Evolutionary conservation across 2,888 invertebrate species (phyloP).

Genomic region (Pollenia amentaria): DNA sequence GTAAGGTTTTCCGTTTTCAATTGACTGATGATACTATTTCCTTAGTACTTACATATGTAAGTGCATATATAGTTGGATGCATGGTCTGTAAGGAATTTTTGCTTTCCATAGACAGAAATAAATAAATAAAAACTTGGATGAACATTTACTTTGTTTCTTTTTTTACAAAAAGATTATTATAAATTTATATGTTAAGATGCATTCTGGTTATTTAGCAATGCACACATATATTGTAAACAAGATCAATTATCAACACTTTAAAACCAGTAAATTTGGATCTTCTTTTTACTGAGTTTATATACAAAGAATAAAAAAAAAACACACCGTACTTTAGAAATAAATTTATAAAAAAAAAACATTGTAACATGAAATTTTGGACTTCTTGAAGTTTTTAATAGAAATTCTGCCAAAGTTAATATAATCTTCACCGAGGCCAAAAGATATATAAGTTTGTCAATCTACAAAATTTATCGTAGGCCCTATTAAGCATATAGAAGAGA

Average conservation of each 20-base stretch:
- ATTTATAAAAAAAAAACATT: background rate
- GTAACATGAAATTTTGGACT: no score
- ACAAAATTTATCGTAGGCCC: no score
- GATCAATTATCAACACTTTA: background rate
- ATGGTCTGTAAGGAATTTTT: no score
- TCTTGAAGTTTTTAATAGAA: no score
- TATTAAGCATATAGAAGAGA: no score
- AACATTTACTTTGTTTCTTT: slow-evolving; percentile 28
- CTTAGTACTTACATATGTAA: no score
- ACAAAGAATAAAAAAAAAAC: background rate
- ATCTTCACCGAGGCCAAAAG: no score
- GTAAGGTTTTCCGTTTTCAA: slow-evolving; percentile 8
- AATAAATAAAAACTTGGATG: background rate
- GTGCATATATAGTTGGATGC: no score
- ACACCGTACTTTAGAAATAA: background rate
- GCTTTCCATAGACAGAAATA: no score
- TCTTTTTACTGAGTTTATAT: background rate
- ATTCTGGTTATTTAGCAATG: no score
- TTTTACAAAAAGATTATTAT: background rate
- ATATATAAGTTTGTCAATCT: no score
- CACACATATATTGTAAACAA: background rate
- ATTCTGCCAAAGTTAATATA: no score
- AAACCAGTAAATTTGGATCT: background rate
- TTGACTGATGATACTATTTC: slow-evolving; percentile 34
- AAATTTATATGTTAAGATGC: background rate